Evolutionary conservation across 1,140 invertebrate genomes (phyloP).

Genomic region (Camponotus pennsylvanicus): DNA sequence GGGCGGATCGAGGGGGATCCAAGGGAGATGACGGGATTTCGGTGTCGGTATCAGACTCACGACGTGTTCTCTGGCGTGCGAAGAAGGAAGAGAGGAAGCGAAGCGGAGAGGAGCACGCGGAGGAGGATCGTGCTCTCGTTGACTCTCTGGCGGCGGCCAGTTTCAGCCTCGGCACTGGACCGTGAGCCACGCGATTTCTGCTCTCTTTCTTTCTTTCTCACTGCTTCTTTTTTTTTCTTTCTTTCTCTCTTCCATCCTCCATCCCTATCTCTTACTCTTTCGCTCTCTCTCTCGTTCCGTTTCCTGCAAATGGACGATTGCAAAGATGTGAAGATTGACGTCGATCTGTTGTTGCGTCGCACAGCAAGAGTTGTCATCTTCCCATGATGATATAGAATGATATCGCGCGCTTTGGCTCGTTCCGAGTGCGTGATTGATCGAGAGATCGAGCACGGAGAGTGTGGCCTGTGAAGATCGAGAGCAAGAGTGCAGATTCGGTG

Average conservation of each 20-base stretch:
- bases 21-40: conserved; percentile 51
- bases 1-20: conserved; percentile 50
- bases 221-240: conserved; percentile 17
- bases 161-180: conserved; percentile 82
- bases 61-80: conserved; percentile 43
- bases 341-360: conserved; percentile 5
- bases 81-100: conserved; percentile 68
- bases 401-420: conserved; percentile 38
- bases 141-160: conserved; percentile 73
- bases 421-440: conserved; percentile 29
- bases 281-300: not conserved
- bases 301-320: conserved; percentile 66
- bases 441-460: conserved; percentile 34
- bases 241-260: not conserved
- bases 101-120: conserved; percentile 58
- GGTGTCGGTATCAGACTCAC: conserved; percentile 67
- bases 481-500: conserved; percentile 2
- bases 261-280: conserved; percentile 7
- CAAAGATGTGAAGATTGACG: conserved; percentile 75
- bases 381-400: conserved; percentile 45
- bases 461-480: conserved; percentile 32
- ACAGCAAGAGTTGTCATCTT: not conserved
- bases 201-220: conserved; percentile 17
- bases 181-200: conserved; percentile 78
- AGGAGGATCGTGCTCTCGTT: conserved; percentile 54